Evolutionary conservation across 2,113 vertebrate genomes (phyloP).

Genomic region (Tachuris rubrigastra): DNA sequence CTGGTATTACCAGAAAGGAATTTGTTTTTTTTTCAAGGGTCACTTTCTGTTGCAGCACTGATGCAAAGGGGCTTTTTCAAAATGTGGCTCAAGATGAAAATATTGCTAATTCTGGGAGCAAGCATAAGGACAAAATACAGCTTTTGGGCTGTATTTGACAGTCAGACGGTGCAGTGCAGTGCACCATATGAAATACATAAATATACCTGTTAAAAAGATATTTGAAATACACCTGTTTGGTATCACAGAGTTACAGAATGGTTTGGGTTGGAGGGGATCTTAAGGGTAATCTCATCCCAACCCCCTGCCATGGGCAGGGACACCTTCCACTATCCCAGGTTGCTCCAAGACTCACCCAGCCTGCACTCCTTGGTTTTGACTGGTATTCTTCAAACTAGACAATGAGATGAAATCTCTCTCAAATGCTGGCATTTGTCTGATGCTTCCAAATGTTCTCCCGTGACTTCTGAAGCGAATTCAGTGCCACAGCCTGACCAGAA

Average conservation of each 20-base stretch:
- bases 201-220: neutral
- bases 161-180: neutral
- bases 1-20: neutral
- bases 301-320: fast-evolving
- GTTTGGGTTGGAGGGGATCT: neutral
- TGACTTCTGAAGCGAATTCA: neutral
- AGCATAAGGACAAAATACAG: neutral
- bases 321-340: neutral
- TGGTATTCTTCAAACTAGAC: neutral
- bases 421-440: fast-evolving
- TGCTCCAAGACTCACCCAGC: neutral
- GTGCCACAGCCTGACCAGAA: neutral
- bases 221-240: neutral
- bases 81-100: neutral
- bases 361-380: neutral
- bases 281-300: neutral
- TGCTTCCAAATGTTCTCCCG: neutral
- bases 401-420: neutral
- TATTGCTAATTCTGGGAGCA: neutral
- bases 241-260: neutral
- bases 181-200: neutral
- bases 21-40: neutral
- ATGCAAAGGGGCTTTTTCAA: neutral
- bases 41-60: neutral
- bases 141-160: neutral